Conservation (phyloP, 2,888 invertebrate species). For the Idaea dimidiata region DNA sequence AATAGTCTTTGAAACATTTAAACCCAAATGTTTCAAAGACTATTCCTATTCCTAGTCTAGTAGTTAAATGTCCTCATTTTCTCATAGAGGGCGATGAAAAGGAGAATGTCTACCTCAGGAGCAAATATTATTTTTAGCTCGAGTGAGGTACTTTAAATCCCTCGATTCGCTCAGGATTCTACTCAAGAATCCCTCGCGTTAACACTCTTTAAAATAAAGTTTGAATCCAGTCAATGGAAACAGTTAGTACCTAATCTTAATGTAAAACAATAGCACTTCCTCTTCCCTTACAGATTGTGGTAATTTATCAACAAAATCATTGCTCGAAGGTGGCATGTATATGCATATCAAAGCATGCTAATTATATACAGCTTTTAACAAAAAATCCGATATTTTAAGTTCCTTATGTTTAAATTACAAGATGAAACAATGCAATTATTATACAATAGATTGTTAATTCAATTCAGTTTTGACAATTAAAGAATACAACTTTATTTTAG, state of each 20-base stretch:
- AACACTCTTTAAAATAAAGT: background rate
- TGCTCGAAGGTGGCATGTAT: background rate
- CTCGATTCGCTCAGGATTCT: too few relatives aligned
- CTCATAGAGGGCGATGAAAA: too few relatives aligned
- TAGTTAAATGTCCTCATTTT: too few relatives aligned
- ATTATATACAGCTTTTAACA: background rate
- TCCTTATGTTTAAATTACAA: slow-evolving; percentile 22
- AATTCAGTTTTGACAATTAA: background rate
- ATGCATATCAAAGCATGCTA: background rate
- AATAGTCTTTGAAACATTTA: too few relatives aligned
- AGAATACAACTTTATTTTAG: background rate
- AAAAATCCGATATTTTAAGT: slow-evolving; percentile 7
- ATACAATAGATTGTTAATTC: background rate
- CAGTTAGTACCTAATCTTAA: slow-evolving; percentile 23
- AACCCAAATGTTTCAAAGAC: too few relatives aligned
- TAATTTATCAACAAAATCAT: slow-evolving; percentile 27
- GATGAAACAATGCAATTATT: background rate
- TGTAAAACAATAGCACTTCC: slow-evolving; percentile 68
- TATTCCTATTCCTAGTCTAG: too few relatives aligned
- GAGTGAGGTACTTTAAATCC: too few relatives aligned
- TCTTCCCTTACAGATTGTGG: slow-evolving; percentile 60
- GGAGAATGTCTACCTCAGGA: too few relatives aligned
- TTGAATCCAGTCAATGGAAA: slow-evolving; percentile 47
- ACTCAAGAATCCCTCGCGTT: too few relatives aligned
- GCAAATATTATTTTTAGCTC: too few relatives aligned